These are phyloP conservation scores for Eurystomus glaucurus DNA, from an alignment of 2,797 vertebrate species.

Conservation along the genomic window DNA sequence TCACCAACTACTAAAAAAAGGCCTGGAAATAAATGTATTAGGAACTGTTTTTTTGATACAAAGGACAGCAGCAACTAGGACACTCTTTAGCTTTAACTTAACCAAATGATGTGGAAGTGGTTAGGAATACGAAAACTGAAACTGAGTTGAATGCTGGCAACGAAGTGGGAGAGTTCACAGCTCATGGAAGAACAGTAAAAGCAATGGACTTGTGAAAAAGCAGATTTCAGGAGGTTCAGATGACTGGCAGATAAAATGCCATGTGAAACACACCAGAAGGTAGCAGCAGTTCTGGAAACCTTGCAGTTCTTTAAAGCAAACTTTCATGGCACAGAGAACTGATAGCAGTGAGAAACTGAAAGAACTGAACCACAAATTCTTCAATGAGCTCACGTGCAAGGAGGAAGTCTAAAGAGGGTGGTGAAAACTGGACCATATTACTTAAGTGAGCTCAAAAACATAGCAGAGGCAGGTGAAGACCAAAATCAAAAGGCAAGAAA, in stretches of 20 bases:
- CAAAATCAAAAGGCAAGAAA: neutral
- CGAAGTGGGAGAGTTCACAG: accelerated
- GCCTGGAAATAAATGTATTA: neutral
- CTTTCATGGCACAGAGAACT: neutral
- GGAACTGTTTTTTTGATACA: accelerated
- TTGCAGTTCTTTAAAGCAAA: neutral
- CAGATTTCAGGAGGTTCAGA: neutral
- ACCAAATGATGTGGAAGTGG: neutral
- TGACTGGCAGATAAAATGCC: neutral
- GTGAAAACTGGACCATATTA: neutral
- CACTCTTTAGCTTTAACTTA: neutral
- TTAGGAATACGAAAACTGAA: neutral
- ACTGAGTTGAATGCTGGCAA: neutral
- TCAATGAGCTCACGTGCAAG: neutral
- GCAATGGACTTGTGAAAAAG: neutral
- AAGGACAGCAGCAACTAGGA: neutral
- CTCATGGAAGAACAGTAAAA: neutral
- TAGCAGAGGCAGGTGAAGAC: neutral
- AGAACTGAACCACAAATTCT: neutral
- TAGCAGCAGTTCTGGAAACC: neutral
- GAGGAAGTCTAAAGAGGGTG: neutral
- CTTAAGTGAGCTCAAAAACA: neutral
- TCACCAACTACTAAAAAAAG: neutral
- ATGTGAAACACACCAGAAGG: neutral
- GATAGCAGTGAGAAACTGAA: neutral